These are phyloP conservation scores for Cloeon dipterum DNA, from an alignment of 2,888 invertebrate genomes.

Conservation along the genomic window DNA sequence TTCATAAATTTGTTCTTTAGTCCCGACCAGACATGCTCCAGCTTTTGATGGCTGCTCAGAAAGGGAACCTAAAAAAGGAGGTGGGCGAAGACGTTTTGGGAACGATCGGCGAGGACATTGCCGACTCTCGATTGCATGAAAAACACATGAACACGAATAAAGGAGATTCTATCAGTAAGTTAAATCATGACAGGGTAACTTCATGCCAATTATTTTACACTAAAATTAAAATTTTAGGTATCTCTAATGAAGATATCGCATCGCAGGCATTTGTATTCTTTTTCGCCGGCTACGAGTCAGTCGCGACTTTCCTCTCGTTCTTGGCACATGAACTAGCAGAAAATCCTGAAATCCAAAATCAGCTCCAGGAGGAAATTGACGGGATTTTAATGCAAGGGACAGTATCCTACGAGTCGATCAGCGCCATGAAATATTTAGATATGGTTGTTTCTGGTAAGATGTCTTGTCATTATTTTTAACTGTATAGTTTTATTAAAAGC, in stretches of 20 bases:
- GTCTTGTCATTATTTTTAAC: no score
- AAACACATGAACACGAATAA: background rate
- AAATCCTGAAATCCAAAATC: conserved; percentile 12
- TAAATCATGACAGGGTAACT: no score
- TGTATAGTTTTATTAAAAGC: no score
- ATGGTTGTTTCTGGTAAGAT: conserved; percentile 21
- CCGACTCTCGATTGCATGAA: no score
- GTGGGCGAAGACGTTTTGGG: background rate
- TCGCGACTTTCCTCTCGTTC: conserved; percentile 12
- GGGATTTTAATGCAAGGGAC: conserved; percentile 8
- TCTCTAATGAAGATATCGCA: conserved; percentile 3
- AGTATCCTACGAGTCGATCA: conserved; percentile 12
- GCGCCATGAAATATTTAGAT: conserved; percentile 32
- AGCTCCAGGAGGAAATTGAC: conserved; percentile 11
- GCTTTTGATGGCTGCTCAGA: conserved; percentile 1
- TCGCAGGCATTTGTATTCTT: conserved; percentile 13
- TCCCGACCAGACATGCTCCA: background rate
- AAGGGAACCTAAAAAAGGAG: background rate
- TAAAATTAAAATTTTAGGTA: no score
- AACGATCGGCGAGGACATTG: background rate
- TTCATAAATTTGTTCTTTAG: no score
- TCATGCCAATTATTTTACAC: no score
- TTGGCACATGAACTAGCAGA: conserved; percentile 11
- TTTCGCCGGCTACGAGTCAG: conserved; percentile 14
- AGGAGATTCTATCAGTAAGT: background rate